Percentiles rank a stretch among this genome's conserved stretches.
Conservation (phyloP, 2,113 vertebrate genomes). For the Zingel zingel region DNA sequence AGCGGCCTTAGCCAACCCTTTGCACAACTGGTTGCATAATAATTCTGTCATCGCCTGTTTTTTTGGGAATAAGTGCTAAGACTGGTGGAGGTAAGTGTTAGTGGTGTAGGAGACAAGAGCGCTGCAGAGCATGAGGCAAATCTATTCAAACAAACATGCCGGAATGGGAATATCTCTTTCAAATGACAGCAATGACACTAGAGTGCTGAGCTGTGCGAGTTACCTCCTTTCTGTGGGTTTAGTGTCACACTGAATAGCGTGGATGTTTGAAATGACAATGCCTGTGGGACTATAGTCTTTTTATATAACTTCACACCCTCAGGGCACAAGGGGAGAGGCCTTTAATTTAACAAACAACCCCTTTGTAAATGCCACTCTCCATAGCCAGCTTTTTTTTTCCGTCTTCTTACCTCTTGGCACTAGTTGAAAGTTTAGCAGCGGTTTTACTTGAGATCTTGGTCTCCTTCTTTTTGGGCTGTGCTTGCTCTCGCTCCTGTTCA, state of each 20-base stretch:
- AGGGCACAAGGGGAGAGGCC: conserved; percentile 30
- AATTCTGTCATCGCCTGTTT: conserved; percentile 58
- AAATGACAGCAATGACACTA: conserved; percentile 44
- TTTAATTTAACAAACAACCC: conserved; percentile 63
- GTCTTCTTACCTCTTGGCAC: conserved; percentile 95
- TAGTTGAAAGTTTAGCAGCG: conserved; percentile 98
- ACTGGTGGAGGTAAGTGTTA: conserved; percentile 30
- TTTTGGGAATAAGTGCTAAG: conserved; percentile 34
- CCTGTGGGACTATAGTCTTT: conserved; percentile 54
- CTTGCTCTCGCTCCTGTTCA: conserved; percentile 95
- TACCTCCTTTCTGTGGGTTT: conserved; percentile 47
- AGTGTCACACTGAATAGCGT: conserved; percentile 39
- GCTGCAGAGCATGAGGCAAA: conserved; percentile 15
- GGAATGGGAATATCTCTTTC: conserved; percentile 41
- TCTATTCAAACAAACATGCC: conserved; percentile 41
- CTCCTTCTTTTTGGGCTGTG: conserved; percentile 98
- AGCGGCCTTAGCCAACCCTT: conserved; percentile 41
- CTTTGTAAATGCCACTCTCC: conserved; percentile 35
- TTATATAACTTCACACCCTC: conserved; percentile 60
- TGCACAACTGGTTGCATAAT: conserved; percentile 70
- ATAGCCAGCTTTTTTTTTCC: not conserved
- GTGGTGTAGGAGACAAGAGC: conserved; percentile 6
- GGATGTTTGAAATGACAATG: conserved; percentile 66
- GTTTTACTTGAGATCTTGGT: conserved; percentile 99
- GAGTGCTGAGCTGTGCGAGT: conserved; percentile 5